phyloP scores from a whole-genome alignment of 2,113 vertebrate genomes.

The Hypocryptadius cinnamomeus region DNA sequence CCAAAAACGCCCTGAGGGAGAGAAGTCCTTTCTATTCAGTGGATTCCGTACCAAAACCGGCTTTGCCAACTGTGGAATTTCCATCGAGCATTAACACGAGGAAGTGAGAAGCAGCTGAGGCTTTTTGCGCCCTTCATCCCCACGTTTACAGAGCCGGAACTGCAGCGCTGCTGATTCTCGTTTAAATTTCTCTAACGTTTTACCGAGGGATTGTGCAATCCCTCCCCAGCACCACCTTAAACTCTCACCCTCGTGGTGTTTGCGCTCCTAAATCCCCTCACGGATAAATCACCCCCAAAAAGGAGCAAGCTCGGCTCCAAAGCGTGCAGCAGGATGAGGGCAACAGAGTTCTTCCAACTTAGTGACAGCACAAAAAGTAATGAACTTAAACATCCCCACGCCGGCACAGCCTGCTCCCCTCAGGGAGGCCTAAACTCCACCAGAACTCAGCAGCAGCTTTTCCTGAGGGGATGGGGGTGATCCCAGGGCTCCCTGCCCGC shows the following conservation, averaged over 20 bases:
- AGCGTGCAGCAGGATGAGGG: rapidly evolving
- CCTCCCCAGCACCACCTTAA: not conserved
- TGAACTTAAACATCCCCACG: too few relatives aligned
- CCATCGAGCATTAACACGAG: rapidly evolving
- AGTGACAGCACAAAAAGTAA: rapidly evolving
- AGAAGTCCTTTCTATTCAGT: not conserved
- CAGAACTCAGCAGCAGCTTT: not conserved
- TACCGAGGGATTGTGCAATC: not conserved
- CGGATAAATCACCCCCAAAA: rapidly evolving
- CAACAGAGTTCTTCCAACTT: not conserved
- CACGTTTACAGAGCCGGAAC: not conserved
- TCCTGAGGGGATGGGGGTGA: rapidly evolving
- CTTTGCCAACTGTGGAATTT: not conserved
- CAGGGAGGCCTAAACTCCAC: not conserved
- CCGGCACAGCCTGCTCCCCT: not conserved
- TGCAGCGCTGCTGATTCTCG: not conserved
- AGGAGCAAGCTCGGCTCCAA: too few relatives aligned
- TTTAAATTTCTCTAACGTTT: not conserved
- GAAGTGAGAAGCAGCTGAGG: not conserved
- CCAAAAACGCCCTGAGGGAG: not conserved
- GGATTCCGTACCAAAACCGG: not conserved
- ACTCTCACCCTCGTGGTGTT: not conserved
- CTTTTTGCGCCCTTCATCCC: not conserved
- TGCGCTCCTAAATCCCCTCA: not conserved
- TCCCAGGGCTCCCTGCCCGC: rapidly evolving